phyloP scores from a whole-genome alignment of 2,797 vertebrate genomes.

The Acropternis orthonyx region DNA sequence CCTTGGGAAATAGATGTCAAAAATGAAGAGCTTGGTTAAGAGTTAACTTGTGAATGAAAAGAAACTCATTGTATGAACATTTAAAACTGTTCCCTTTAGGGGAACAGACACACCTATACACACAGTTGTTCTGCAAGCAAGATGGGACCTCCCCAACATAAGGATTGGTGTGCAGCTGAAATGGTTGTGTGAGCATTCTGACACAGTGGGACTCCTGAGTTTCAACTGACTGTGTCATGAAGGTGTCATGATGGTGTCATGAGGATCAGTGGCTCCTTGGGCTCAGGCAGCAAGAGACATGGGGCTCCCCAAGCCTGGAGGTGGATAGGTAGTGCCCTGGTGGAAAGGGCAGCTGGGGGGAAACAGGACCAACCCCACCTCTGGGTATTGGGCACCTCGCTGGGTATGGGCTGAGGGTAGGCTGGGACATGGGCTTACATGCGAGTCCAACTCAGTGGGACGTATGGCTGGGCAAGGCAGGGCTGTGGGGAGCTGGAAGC shows the following conservation, averaged over 20 bases:
- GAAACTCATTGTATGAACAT: not conserved
- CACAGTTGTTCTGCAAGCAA: not conserved
- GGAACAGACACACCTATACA: not conserved
- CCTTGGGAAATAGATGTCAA: not conserved
- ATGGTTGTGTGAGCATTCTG: not conserved
- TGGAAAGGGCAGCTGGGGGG: not conserved
- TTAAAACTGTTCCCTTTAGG: not conserved
- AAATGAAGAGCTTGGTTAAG: not conserved
- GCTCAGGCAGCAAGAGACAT: not conserved
- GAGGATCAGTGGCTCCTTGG: not conserved
- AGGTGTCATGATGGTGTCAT: not conserved
- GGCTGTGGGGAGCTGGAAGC: not conserved
- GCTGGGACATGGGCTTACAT: fast-evolving
- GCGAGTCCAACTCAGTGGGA: not conserved
- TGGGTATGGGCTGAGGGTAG: not conserved
- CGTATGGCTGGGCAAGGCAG: not conserved
- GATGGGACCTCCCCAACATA: not conserved
- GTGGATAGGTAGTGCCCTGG: too few relatives aligned
- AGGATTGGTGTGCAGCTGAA: not conserved
- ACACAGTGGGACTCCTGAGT: not conserved
- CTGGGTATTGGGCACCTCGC: fast-evolving
- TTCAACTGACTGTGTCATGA: not conserved
- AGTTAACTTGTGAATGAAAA: not conserved
- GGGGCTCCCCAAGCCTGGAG: not conserved
- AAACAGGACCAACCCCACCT: not conserved